Evolutionary conservation across 2,113 vertebrate genomes (phyloP), one percentile per base, ranked within the genome.

Genomic region (Butorides virescens): DNA sequence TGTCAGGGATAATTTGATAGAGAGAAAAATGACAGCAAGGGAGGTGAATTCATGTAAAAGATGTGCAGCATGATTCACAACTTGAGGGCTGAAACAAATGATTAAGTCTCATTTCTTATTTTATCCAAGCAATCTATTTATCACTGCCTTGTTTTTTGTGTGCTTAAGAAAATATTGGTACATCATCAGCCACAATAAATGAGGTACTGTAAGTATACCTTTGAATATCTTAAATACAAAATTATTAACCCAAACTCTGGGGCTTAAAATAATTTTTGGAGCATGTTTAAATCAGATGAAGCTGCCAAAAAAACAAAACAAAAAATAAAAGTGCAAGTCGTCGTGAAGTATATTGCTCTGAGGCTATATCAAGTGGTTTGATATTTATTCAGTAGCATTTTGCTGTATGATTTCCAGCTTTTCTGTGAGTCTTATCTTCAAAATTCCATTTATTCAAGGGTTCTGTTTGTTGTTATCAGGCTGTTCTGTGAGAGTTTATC

Each of bases 401-500:
- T n/a, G 50, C 47, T 80, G 25, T 70, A 70, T 55, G 67, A 80
- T 96, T 95, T 88, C 34, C 7, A 34, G 46, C 53, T 82, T 96
- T 94, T 92, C 90, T 88, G 8, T 65, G 75, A 80, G 76, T 56
- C 67, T 93, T 93, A 96, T 93, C 92, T 90, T 93, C 72, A 95
- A 91, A 96, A 94, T 84, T 96, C 37, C 68, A 93, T 92, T 96
- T 96, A 93, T 96, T 96, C 68, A 63, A 90, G 88, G 36, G 42
- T 67, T 95, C 59, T 95, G 68, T 93, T 92, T 93, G 82, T 92
- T 89, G 84, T 91, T 96, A 95, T 96, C 90, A 90, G 78, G n/a
- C 92, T 81, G 68, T 91, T 94, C 75, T 86, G 68, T 88, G 68
- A 80, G 46, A 86, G 61, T 90, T 94, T 95, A 92, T 94, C 88